Evolutionary conservation across 37 sponge, comb jelly and placozoan species (phyloP), one percentile per base, ranked within the genome.

Genomic region (Trichoplax adhaerens): DNA sequence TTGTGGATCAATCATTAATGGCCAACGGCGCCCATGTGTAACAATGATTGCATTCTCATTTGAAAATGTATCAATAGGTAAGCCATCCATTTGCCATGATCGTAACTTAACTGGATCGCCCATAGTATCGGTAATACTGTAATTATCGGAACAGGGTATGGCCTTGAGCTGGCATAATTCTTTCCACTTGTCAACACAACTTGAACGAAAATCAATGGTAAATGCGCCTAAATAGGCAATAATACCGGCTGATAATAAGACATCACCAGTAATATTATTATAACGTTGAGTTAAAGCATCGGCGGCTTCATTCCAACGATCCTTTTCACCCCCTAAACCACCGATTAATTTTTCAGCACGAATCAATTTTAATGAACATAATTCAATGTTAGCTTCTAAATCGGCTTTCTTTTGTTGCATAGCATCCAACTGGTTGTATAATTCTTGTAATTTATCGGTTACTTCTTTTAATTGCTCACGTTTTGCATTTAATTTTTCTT

Each of bases 171-270:
- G 77, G 58, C 99, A 98, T 67, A 81, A 51, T n/a, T 68, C 55
- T 59, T 81, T 83, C 90, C 99, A 98, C 55, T 85, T 84, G 5
- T 70, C 69, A 50, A 87, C 78, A 70, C 90, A 89, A 50, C 89
- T 84, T 69, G 29, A 29, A 29, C 29, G 29, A 66, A 88, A 92
- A 72, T 91, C 87, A 3, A 93, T 94, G 56, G 99, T 98, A 72
- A 98, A 98, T 1, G 99, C 91, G 52, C 99, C 99, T 3, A 98
- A 78, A 59, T 98, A 98, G 10, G 94, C 94, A 54, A 98, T 94
- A 7, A 98, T 81, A 52, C 94, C 99, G 49, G 99, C 79, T 0
- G 99, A 89, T 8, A 98, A 65, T 58, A 98, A 74, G 55, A 90
- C 94, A 68, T 98, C 99, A 52, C 99, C 99, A 48, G 90, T 92